phyloP scores from a whole-genome alignment of 2,113 vertebrate species.

The Phyllopteryx taeniolatus region DNA sequence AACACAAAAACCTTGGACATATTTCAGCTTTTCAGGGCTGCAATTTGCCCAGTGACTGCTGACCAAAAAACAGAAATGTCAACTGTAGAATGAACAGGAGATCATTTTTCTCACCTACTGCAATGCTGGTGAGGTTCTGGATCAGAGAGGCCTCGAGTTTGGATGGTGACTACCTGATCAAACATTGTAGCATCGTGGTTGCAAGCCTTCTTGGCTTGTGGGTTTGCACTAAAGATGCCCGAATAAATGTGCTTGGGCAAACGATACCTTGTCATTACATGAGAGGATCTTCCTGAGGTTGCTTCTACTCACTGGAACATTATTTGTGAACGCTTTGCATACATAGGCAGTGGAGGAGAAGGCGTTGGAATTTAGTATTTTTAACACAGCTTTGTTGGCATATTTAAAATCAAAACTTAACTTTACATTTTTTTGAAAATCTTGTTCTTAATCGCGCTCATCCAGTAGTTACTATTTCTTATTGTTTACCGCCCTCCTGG shows the following conservation, averaged over 20 bases:
- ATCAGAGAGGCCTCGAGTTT: constrained; percentile 59
- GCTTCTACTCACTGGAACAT: not conserved
- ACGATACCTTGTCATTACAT: constrained; percentile 17
- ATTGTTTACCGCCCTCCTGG: too few relatives aligned
- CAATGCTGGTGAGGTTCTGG: constrained; percentile 59
- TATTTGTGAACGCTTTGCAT: too few relatives aligned
- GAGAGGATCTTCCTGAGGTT: constrained; percentile 24
- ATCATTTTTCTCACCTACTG: constrained; percentile 61
- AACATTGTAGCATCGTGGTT: constrained; percentile 49
- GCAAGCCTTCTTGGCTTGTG: constrained; percentile 36
- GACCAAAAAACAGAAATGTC: constrained; percentile 56
- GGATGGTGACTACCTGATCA: constrained; percentile 62
- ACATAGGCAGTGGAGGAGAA: too few relatives aligned
- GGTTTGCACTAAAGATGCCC: constrained; percentile 40
- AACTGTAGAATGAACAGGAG: constrained; percentile 43
- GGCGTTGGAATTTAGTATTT: too few relatives aligned
- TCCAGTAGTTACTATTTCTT: too few relatives aligned
- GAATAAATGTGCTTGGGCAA: constrained; percentile 25
- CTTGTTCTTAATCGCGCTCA: too few relatives aligned
- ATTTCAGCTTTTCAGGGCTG: constrained; percentile 58
- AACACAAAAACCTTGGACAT: constrained; percentile 62
- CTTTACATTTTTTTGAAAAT: too few relatives aligned
- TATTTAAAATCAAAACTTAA: too few relatives aligned
- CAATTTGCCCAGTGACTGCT: constrained; percentile 51
- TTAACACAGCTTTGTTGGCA: too few relatives aligned